These are phyloP conservation scores for Slavum lentiscoides DNA, from an alignment of 2,888 invertebrate species.

Conservation along the genomic window DNA sequence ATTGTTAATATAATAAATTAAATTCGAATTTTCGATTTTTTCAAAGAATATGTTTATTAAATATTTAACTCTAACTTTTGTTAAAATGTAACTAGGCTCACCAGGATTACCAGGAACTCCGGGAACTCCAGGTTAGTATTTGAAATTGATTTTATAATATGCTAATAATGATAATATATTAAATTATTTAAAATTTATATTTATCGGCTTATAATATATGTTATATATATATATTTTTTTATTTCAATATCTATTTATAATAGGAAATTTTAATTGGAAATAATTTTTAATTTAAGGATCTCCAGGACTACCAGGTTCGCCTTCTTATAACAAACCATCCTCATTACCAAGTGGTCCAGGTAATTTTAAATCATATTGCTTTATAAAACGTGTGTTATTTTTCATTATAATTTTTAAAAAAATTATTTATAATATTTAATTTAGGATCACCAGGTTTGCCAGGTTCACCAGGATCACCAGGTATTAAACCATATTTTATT, in stretches of 20 bases:
- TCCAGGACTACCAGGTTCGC: constrained; percentile 57
- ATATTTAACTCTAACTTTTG: background rate
- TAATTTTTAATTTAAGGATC: constrained; percentile 1
- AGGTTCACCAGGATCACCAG: constrained; percentile 55
- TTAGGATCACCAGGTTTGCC: constrained; percentile 46
- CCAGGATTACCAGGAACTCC: constrained; percentile 52
- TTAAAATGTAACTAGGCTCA: constrained; percentile 15
- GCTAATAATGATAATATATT: too few relatives aligned
- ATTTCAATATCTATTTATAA: too few relatives aligned
- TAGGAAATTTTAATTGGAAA: too few relatives aligned
- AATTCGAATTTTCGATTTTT: too few relatives aligned
- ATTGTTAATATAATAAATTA: too few relatives aligned
- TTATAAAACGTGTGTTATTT: too few relatives aligned
- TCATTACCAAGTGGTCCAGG: constrained; percentile 58
- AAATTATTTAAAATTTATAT: too few relatives aligned
- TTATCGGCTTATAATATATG: too few relatives aligned
- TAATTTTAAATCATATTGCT: constrained; percentile 58
- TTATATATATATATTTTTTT: too few relatives aligned
- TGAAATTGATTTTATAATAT: background rate
- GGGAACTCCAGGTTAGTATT: constrained; percentile 32
- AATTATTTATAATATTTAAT: too few relatives aligned
- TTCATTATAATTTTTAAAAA: too few relatives aligned
- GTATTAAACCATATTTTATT: constrained; percentile 1
- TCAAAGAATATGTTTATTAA: too few relatives aligned
- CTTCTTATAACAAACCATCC: constrained; percentile 57